Evolutionary conservation across 2,113 vertebrate genomes (phyloP).

Genomic region (Melanotaenia duboulayi): DNA sequence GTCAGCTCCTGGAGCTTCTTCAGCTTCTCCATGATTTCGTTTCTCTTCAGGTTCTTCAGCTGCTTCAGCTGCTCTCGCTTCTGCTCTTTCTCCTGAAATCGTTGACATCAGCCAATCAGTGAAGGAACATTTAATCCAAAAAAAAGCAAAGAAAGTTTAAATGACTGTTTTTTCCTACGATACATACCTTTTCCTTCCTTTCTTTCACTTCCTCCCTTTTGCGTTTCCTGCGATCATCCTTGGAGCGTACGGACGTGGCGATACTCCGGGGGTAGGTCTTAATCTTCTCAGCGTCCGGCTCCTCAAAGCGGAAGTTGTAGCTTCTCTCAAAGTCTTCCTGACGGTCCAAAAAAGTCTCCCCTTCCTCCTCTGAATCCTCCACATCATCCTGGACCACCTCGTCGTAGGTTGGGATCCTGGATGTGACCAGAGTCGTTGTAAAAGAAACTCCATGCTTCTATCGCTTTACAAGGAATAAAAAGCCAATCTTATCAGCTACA

Average conservation of each 20-base stretch:
- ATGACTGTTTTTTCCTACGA: neutral
- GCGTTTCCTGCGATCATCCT: constrained; percentile 87
- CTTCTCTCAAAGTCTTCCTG: constrained; percentile 92
- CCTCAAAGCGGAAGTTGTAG: constrained; percentile 94
- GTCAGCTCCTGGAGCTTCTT: constrained; percentile 86
- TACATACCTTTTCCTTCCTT: constrained; percentile 85
- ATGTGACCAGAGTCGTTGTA: neutral
- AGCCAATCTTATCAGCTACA: neutral
- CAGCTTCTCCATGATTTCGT: constrained; percentile 88
- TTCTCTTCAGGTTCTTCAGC: constrained; percentile 91
- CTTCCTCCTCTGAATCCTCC: constrained; percentile 90
- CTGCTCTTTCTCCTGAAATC: constrained; percentile 85
- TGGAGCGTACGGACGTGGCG: constrained; percentile 87
- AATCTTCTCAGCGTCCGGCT: constrained; percentile 85
- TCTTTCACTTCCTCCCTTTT: constrained; percentile 87
- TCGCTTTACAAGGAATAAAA: neutral
- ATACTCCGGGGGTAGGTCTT: constrained; percentile 89
- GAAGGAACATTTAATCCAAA: neutral
- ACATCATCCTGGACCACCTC: constrained; percentile 82
- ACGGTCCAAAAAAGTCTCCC: constrained; percentile 86
- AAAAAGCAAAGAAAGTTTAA: neutral
- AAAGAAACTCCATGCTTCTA: too few species aligned
- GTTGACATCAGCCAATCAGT: neutral
- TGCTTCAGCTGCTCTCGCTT: constrained; percentile 91
- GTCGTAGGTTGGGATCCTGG: constrained; percentile 79